Percentiles rank a stretch among this genome's conserved stretches.
Conservation (phyloP, 1,140 invertebrate species). For the Helicoverpa zea region DNA sequence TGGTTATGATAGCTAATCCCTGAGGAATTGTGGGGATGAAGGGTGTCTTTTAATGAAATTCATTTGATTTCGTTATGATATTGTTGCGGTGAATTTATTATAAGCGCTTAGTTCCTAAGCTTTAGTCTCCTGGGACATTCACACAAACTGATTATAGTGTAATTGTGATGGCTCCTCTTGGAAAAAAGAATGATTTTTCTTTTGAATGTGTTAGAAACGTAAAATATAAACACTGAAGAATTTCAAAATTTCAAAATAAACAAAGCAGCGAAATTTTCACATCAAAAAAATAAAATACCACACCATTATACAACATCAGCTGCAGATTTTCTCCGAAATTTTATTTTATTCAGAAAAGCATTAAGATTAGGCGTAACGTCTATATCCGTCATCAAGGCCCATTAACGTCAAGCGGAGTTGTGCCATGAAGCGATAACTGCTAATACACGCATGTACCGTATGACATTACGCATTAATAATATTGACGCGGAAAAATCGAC, state of each 20-base stretch:
- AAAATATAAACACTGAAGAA: too few relatives aligned
- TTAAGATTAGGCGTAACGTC: slow-evolving; percentile 27
- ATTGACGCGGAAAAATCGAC: slow-evolving; percentile 74
- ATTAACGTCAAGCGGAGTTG: slow-evolving; percentile 43
- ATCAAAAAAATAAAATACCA: neutral
- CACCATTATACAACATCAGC: neutral
- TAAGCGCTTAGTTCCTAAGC: too few relatives aligned
- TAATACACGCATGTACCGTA: slow-evolving; percentile 45
- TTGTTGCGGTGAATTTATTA: neutral
- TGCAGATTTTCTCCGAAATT: slow-evolving; percentile 1
- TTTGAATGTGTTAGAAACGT: too few relatives aligned
- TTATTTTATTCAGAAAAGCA: slow-evolving; percentile 40
- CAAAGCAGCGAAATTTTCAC: neutral
- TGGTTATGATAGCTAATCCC: slow-evolving; percentile 42
- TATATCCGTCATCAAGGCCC: slow-evolving; percentile 35
- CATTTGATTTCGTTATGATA: slow-evolving; percentile 20
- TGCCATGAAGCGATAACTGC: slow-evolving; percentile 53
- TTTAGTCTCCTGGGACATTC: too few relatives aligned
- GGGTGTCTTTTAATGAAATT: slow-evolving; percentile 25
- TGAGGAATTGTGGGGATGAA: neutral
- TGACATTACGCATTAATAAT: slow-evolving; percentile 67
- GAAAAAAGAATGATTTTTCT: too few relatives aligned
- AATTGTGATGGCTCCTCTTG: neutral
- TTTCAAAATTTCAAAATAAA: too few relatives aligned
- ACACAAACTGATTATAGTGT: too few relatives aligned